Evolutionary conservation across 2,113 vertebrate genomes (phyloP), one percentile per base, ranked within the genome.

Genomic region (Seriola quinqueradiata): DNA sequence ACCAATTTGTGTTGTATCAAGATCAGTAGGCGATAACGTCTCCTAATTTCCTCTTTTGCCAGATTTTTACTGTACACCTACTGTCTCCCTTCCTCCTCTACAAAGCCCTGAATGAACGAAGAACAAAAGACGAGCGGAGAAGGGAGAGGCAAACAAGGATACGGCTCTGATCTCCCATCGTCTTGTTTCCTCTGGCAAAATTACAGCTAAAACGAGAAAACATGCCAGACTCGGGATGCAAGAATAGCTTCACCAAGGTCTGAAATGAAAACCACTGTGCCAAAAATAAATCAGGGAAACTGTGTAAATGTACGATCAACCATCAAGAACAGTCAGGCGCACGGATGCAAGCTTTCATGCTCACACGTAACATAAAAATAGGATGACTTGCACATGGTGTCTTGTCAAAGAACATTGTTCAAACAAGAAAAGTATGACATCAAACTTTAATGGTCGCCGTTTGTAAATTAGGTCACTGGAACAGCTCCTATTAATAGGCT

Each of bases 31-130:
- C 42, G 87, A 93, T 92, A 92, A 81, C 32, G 77, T 83, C 76
- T 87, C 69, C 82, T 92, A 84, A 91, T 93, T 91, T 93, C 89
- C 93, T 17, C 55, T 75, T 78, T 77, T 85, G 85, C 64, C 70
- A 86, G 74, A 77, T 88, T 90, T 68, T 75, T 80, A 91, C 89
- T 64, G 83, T 83, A 82, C 76, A 78, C 70, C 63, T 73, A 76
- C 38, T 46, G 76, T 75, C 70, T 83, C 58, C n/a, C 68, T 73
- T 71, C 74, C 79, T 85, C 68, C 52, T 59, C 58, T 16, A 69
- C 87, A 81, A 78, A 82, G 77, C 50, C 21, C 25, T 48, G 52
- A 64, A 66, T 0, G 52, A 64, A 66, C 0, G 28, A n/a, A 85
- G 88, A 88, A 92, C 84, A 91, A 90, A 88, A 71, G 88, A 70